Base-by-base conservation (phyloP, 2,888 invertebrate genomes). In the Thyatira batis region DNA sequence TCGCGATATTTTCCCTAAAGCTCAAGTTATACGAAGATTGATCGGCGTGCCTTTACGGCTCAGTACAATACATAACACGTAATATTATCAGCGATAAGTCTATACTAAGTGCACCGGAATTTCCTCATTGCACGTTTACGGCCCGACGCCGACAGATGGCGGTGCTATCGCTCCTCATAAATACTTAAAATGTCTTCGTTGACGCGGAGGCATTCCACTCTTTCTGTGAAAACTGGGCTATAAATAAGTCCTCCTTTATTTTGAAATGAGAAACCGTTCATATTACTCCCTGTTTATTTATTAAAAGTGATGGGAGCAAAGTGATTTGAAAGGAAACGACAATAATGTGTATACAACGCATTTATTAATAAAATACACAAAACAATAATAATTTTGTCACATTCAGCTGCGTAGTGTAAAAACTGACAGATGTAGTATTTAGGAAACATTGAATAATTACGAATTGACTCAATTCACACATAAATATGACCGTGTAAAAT, bases 131-230 rank as follows among this genome's bases (percentile, higher is more conserved):
- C 17, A 30, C 48, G 28, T 44, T 27, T 52, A 52, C 48, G 49
- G 55, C 45, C 46, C 25, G 25, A 28, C 49, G 33, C 54, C 49
- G 45, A 30, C n/a, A 45, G 44, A 51, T 44, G 49, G 45, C 21
- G 49, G 4, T 49, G 49, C 53, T 50, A 55, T 1, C 45, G 46
- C 23, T n/a, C 20, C 28, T 23, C 44, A 50, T 55, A 55, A 55
- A 58, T 58, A 51, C 55, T 55, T 53, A 53, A 54, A 58, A 58
- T 52, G 33, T 49, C 54, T 53, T 49, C 46, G 51, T 28, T 39
- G 39, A 39, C 39, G 39, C 17, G 17, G 39, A 39, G 39, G 39
- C 39, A 39, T 39, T 39, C 17, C 13, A 17, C 39, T 17, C 17
- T 39, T 39, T 39, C 39, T 1, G 33, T 6, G 1, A 4, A 17